A percentile compares a stretch with the other conserved stretches of the same genome.
Conservation (phyloP, 2,113 vertebrate genomes). For the Callorhinus ursinus region DNA sequence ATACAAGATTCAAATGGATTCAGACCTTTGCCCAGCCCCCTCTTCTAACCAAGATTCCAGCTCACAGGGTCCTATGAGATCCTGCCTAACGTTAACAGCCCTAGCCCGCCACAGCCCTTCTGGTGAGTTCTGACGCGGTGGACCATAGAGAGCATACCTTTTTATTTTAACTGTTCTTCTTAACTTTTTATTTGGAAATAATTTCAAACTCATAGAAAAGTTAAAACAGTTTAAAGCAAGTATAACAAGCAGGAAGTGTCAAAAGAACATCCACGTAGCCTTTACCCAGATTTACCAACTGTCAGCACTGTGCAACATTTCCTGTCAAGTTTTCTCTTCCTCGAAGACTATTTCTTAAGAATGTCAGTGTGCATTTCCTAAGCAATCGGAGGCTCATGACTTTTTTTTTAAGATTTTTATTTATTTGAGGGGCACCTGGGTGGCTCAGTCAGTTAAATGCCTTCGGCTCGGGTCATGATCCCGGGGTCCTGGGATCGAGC, state of each 20-base stretch:
- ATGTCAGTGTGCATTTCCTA: not conserved
- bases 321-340: not conserved
- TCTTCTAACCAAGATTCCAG: not conserved
- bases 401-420: not conserved
- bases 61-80: not conserved
- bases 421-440: too few relatives aligned
- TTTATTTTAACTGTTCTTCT: slow-evolving; percentile 40
- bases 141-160: not conserved
- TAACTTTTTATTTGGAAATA: slow-evolving; percentile 19
- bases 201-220: slow-evolving; percentile 19
- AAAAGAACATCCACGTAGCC: not conserved
- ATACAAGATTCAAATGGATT: not conserved
- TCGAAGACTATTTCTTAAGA: not conserved
- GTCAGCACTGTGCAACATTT: not conserved
- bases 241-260: not conserved
- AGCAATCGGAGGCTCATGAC: not conserved
- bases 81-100: not conserved
- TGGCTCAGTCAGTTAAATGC: too few relatives aligned
- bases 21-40: not conserved
- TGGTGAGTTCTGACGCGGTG: not conserved
- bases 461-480: too few relatives aligned
- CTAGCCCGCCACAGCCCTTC: not conserved
- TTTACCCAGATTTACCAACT: not conserved
- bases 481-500: too few relatives aligned
- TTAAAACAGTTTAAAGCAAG: slow-evolving; percentile 7